phyloP scores from a whole-genome alignment of 53 echinoderm and acorn worm species.

The Echinarachnius parma region DNA sequence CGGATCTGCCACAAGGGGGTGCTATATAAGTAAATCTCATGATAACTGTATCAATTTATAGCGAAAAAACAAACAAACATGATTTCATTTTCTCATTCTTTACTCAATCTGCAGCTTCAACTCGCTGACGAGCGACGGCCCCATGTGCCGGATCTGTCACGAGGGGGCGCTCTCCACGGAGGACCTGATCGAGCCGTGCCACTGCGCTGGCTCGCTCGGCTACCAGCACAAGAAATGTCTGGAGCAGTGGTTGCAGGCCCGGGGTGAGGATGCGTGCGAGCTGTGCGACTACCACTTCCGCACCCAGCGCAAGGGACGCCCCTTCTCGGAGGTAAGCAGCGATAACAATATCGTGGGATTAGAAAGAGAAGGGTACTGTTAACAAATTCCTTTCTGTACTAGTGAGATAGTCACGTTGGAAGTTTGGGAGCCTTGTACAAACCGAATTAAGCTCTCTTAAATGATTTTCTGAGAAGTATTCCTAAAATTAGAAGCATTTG shows the following conservation, averaged over 20 bases:
- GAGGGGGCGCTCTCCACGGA: conserved; percentile 55
- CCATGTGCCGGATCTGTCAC: conserved; percentile 77
- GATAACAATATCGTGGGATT: no score
- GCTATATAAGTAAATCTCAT: no score
- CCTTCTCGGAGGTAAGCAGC: conserved; percentile 76
- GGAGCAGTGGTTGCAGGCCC: conserved; percentile 76
- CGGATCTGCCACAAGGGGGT: no score
- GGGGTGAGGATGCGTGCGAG: conserved; percentile 58
- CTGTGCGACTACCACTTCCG: conserved; percentile 67
- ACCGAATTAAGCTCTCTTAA: no score
- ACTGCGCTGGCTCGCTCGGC: conserved; percentile 59
- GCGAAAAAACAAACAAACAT: no score
- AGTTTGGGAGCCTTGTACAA: no score
- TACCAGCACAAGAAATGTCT: conserved; percentile 70
- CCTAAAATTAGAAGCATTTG: no score
- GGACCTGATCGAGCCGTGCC: conserved; percentile 61
- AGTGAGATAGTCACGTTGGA: no score
- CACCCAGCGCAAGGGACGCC: conserved; percentile 46
- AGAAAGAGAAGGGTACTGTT: no score
- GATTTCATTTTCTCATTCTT: neutral
- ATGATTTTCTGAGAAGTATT: no score
- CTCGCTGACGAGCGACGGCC: conserved; percentile 52
- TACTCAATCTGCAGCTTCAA: conserved; percentile 6
- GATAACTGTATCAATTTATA: no score
- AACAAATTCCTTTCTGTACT: no score